A percentile compares a stretch with the other conserved stretches of the same genome.
Evolutionary conservation across 2,888 invertebrate genomes (phyloP).

Genomic region (Lissocephala sabroskyi): DNA sequence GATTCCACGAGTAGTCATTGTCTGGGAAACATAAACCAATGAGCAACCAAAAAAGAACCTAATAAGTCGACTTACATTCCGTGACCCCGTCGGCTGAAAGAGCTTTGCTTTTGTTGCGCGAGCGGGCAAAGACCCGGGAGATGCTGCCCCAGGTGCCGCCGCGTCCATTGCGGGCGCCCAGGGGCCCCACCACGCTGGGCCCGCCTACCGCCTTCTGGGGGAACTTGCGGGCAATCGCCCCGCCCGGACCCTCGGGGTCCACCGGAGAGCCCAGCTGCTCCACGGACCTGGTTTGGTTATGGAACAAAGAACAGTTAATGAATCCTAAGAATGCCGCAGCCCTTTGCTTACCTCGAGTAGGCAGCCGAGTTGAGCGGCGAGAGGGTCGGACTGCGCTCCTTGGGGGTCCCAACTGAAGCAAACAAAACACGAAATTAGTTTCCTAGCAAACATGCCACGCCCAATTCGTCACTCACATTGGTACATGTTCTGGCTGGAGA

Average conservation of each 20-base stretch:
- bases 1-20: conserved; percentile 71
- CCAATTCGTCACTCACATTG: conserved; percentile 67
- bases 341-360: conserved; percentile 77
- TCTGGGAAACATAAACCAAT: conserved; percentile 37
- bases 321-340: too few species aligned
- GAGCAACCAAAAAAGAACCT: too few species aligned
- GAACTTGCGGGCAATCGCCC: conserved; percentile 72
- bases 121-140: conserved; percentile 89
- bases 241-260: conserved; percentile 78
- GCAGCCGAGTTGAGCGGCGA: conserved; percentile 85
- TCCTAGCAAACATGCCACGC: too few species aligned
- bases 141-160: conserved; percentile 92
- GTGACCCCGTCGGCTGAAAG: conserved; percentile 73
- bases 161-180: conserved; percentile 75
- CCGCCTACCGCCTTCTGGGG: conserved; percentile 69
- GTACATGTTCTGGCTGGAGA: conserved; percentile 73
- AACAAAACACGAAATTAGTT: neutral
- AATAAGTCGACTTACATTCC: conserved; percentile 76
- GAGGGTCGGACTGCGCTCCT: conserved; percentile 87
- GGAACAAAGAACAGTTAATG: neutral
- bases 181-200: too few species aligned
- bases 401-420: conserved; percentile 81
- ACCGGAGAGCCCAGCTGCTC: conserved; percentile 88
- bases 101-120: conserved; percentile 85
- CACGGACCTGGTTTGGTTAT: conserved; percentile 68